Evolutionary conservation across 92 coral and sea anemone species (phyloP).

Genomic region (Actinostola sp.): DNA sequence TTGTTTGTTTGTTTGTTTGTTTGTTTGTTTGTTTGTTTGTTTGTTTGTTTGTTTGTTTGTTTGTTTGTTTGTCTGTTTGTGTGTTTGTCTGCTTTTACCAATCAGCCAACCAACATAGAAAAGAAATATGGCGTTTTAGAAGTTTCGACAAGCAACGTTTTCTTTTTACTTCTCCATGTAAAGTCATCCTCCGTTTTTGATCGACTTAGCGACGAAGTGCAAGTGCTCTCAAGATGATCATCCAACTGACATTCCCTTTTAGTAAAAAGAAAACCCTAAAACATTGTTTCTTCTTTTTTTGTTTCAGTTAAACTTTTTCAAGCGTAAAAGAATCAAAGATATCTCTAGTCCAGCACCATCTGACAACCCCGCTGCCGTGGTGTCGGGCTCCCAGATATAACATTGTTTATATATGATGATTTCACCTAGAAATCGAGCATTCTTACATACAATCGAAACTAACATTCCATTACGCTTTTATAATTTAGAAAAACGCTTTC

Average conservation of each 20-base stretch:
- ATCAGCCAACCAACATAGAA: too few species aligned
- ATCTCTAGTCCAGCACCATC: conserved; percentile 48
- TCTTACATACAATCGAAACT: neutral
- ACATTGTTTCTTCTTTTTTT: conserved; percentile 10
- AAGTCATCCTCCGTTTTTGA: too few species aligned
- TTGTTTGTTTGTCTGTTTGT: too few species aligned
- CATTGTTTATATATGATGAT: neutral
- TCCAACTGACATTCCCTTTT: neutral
- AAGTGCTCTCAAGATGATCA: neutral
- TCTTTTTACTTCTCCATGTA: too few species aligned
- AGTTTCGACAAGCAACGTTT: too few species aligned
- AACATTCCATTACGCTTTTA: neutral
- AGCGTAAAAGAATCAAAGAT: conserved; percentile 73
- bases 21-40: too few species aligned
- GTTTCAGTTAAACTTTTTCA: conserved; percentile 80
- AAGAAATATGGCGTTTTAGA: too few species aligned
- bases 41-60: too few species aligned
- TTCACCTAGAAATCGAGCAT: neutral
- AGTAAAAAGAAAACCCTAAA: neutral
- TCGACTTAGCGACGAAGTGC: too few species aligned
- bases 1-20: too few species aligned
- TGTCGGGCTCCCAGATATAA: neutral
- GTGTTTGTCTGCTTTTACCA: too few species aligned
- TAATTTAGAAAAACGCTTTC: too few species aligned
- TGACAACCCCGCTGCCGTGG: neutral